phyloP scores from a whole-genome alignment of 2,797 vertebrate species.

The Potorous gilbertii region DNA sequence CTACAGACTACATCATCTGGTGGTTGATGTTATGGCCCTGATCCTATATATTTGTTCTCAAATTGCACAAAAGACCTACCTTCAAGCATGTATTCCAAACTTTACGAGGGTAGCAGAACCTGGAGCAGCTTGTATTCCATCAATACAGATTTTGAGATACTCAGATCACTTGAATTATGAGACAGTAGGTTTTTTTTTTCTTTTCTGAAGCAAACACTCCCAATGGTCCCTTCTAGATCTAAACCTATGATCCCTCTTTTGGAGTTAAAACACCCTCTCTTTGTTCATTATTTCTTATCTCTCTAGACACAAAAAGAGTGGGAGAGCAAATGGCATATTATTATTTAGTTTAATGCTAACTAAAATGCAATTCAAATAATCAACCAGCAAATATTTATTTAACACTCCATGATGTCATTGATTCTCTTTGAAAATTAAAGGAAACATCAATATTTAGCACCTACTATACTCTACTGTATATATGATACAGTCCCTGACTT shows the following conservation, averaged over 20 bases:
- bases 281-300: neutral
- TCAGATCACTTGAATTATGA: neutral
- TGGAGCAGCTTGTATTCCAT: neutral
- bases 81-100: neutral
- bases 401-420: neutral
- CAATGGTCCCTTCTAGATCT: neutral
- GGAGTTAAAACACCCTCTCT: neutral
- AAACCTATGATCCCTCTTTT: neutral
- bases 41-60: neutral
- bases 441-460: neutral
- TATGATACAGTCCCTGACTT: neutral
- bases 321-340: neutral
- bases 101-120: neutral
- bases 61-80: neutral
- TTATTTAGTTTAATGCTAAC: neutral
- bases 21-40: neutral
- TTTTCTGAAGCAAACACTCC: too few relatives aligned
- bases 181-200: neutral
- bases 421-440: neutral
- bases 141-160: neutral
- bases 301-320: neutral
- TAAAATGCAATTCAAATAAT: neutral
- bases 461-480: neutral
- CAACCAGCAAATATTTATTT: neutral
- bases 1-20: neutral